These are phyloP conservation scores for Apis dorsata DNA, from an alignment of 1,140 invertebrate species.

Conservation along the genomic window DNA sequence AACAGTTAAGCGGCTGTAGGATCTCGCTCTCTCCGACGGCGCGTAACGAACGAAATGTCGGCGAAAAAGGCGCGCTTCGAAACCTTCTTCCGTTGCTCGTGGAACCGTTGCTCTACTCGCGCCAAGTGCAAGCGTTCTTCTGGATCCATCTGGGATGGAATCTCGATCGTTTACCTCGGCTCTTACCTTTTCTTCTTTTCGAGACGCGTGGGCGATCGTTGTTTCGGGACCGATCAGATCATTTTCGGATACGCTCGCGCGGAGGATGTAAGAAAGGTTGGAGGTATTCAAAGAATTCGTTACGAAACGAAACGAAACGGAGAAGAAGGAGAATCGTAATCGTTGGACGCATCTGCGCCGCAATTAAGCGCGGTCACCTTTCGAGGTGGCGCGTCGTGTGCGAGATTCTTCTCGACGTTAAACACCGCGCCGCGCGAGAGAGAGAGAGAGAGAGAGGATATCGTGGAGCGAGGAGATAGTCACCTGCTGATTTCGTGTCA, in stretches of 20 bases:
- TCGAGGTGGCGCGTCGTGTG: neutral
- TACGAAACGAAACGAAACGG: neutral
- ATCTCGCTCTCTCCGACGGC: slow-evolving; percentile 20
- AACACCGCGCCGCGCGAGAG: slow-evolving; percentile 2
- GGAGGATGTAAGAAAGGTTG: no score
- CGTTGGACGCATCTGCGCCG: slow-evolving; percentile 4
- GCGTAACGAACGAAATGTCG: slow-evolving; percentile 62
- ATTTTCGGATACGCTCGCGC: no score
- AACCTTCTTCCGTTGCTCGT: slow-evolving; percentile 31
- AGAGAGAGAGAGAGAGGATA: neutral
- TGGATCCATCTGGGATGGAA: neutral
- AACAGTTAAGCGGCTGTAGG: slow-evolving; percentile 72
- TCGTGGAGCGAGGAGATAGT: slow-evolving; percentile 43
- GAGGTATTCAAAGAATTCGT: neutral
- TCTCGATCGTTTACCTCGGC: neutral
- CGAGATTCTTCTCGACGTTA: slow-evolving; percentile 16
- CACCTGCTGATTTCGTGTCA: slow-evolving; percentile 60
- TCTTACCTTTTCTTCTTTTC: no score
- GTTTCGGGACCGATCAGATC: no score
- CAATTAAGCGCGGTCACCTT: slow-evolving; percentile 33
- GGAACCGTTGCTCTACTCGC: slow-evolving; percentile 19
- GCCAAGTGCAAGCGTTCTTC: slow-evolving; percentile 9
- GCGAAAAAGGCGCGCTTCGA: slow-evolving; percentile 52
- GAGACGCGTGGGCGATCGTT: no score
- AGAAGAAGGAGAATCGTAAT: neutral